Base-by-base conservation (phyloP, 2,113 vertebrate genomes). In the Paraplagusia blochii region DNA sequence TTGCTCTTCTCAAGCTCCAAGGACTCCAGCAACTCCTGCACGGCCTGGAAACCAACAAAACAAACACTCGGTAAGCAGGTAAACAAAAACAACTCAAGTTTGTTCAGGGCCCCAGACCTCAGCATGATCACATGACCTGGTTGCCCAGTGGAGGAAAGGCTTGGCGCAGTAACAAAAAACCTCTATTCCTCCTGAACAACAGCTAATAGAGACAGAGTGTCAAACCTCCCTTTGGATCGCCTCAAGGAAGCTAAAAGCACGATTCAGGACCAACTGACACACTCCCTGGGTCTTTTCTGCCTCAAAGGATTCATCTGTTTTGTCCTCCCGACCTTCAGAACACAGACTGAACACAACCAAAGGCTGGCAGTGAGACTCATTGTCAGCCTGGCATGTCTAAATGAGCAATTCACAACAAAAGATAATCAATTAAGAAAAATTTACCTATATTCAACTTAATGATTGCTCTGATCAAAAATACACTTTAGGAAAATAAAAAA, bases 1-100 rank as follows among this genome's bases (percentile, higher is more conserved):
- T 87, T 96, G 89, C 94, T 99, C 83, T 94, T 95, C 88, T 99
- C 97, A 77, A 98, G 88, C 57, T 99, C 96, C 90, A 98, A 68
- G 0, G 94, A 95, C 69, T 96, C 94, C 84, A 99, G 85, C 18
- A 99, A 87, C 70, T 98, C 96, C 67, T 98, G 93, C 67, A 94
- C 96, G 0, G 95, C 95, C 96, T 99, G 71, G n/a, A 80, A 66
- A 68, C 1, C 1, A 81, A 19, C 53, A 76, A n/a, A 44, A 73
- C n/a, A 59, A 35, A 70, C 36, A 63, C n/a, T 71, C 47, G 80
- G 4, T 12, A 47, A 45, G 7, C 42, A 60, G 11, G 64, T 9
- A 46, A 40, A 63, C n/a, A 70, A 33, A 18, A 64, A 55, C 17
- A 48, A 49, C 0, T 44, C 8, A 13, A 3, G 33, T 47, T 55